Base-by-base conservation (phyloP, 2,888 invertebrate genomes). In the Bimastos eiseni region DNA sequence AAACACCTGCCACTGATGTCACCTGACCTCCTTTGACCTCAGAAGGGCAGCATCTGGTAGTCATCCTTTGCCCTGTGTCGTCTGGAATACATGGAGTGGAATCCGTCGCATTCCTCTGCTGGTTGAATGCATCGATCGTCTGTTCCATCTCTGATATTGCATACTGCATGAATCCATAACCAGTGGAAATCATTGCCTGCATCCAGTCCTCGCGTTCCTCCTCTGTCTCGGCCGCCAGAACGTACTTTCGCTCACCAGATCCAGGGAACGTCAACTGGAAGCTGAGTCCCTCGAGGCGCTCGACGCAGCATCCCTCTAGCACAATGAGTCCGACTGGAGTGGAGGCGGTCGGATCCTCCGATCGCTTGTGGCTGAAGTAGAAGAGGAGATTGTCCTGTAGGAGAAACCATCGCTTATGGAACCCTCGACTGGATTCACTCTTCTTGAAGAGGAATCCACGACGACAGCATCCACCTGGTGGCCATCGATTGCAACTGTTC, bases 301-400 rank as follows among this genome's bases (percentile, higher is more conserved):
- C 86, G 0, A 86, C 37, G 17, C 86, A 86, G 86, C 86, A 86
- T 37, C 86, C 86, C 86, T 86, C 86, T 19, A 86, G 86, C n/a
- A 86, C n/a, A 17, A 86, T 86, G 36, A 86, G 86, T 0, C 86
- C 86, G 36, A 86, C 36, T 3, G 86, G 86, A 36, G 86, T 30
- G 86, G 37, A 8, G 24, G 86, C 36, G 34, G 17, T 86, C 0
- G 86, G 86, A 24, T 86, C 34, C 1, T 34, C 34, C 24, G 86
- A 37, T 86, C 37, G 34, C 86, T 86, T 86, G 86, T 34, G 86
- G 86, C 86, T 86, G 86, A 86, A 86, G 86, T 86, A 86, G 86
- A 86, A 86, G 86, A 86, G 86, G 0, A 86, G 86, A 33, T 86
- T 86, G 86, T 86, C 36, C 24, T 24, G 86, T 19, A 86, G 86